A percentile compares a stretch with the other conserved stretches of the same genome.
phyloP scores from a whole-genome alignment of 2,113 vertebrate genomes.

The Anguilla japonica region DNA sequence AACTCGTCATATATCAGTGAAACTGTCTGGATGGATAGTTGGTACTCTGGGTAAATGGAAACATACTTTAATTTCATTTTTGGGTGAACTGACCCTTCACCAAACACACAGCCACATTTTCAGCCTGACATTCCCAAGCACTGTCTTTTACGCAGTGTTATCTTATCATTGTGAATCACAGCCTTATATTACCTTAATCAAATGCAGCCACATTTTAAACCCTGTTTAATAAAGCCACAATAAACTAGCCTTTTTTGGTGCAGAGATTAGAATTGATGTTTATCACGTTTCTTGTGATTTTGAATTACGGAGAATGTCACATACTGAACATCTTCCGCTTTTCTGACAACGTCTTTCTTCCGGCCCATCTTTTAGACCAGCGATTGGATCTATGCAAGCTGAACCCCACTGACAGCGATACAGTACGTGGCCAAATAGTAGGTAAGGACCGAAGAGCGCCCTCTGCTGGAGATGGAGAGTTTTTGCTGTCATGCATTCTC shows the following conservation, averaged over 20 bases:
- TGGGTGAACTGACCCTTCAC: too few relatives aligned
- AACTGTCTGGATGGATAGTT: too few relatives aligned
- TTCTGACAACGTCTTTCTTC: conserved; percentile 43
- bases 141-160: background rate
- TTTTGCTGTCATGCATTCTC: background rate
- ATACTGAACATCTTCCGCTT: background rate
- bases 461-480: background rate
- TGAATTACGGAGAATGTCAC: too few relatives aligned
- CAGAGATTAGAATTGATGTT: too few relatives aligned
- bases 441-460: conserved; percentile 72
- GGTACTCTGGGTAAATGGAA: too few relatives aligned
- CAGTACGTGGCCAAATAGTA: conserved; percentile 96
- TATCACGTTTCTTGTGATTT: too few relatives aligned
- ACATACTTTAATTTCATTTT: too few relatives aligned
- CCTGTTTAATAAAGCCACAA: too few relatives aligned
- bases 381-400: conserved; percentile 98
- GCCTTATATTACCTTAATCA: background rate
- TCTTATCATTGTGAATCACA: background rate
- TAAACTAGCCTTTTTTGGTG: too few relatives aligned
- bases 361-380: conserved; percentile 78
- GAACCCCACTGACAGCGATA: conserved; percentile 93
- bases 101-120: too few relatives aligned
- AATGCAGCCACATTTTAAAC: background rate
- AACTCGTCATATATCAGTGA: too few relatives aligned
- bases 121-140: too few relatives aligned